Evolutionary conservation across 2,113 vertebrate genomes (phyloP).

Genomic region (Clupea harengus): DNA sequence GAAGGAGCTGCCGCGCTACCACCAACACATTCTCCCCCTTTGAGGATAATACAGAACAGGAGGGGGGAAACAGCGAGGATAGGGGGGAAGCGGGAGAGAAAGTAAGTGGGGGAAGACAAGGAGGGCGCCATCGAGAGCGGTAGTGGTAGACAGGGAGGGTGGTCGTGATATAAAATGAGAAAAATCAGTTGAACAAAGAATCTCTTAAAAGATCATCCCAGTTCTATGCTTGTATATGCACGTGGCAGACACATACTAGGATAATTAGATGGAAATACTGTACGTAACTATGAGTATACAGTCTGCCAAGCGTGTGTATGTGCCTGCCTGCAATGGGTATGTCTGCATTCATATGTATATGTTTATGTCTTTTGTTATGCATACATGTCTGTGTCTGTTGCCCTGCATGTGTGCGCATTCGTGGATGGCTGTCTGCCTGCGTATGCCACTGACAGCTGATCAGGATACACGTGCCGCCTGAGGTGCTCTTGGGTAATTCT

Average conservation of each 20-base stretch:
- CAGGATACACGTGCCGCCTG: constrained; percentile 61
- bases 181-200: constrained; percentile 1
- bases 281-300: neutral
- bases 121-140: neutral
- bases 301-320: neutral
- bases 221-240: neutral
- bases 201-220: neutral
- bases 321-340: neutral
- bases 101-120: neutral
- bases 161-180: neutral
- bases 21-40: constrained; percentile 1
- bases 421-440: constrained; percentile 48
- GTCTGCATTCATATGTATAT: neutral
- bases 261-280: too few relatives aligned
- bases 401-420: constrained; percentile 25
- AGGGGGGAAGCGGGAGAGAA: constrained; percentile 8
- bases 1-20: constrained; percentile 52
- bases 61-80: constrained; percentile 31
- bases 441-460: constrained; percentile 64
- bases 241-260: neutral
- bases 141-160: neutral
- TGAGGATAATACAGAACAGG: neutral
- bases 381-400: constrained; percentile 27
- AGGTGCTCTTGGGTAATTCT: constrained; percentile 67
- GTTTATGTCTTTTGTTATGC: constrained; percentile 21